Evolutionary conservation across 2,888 invertebrate genomes (phyloP), one percentile per base, ranked within the genome.

Genomic region (Melitaea athalia): DNA sequence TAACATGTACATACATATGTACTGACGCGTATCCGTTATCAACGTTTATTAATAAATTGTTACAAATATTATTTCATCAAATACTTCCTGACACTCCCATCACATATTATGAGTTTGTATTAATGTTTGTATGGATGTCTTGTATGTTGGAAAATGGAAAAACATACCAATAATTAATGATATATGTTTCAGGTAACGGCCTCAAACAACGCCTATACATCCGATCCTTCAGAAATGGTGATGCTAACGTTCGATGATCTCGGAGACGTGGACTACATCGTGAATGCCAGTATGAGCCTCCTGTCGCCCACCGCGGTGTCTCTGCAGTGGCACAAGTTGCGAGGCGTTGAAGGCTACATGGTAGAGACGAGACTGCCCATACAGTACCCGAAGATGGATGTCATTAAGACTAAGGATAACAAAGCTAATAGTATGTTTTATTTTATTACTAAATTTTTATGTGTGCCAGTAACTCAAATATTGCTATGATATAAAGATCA

Each of bases 231-330:
- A 0, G 88, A 93, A 15, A 91, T 94, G 3, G 89, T 90, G 7
- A 91, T 86, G 7, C 80, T 97, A 12, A 87, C 87, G 0, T 96
- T 96, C 80, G 95, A 96, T 77, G 94, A 94, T 0, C 91, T 94
- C 14, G 94, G 95, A 0, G 94, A 95, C 76, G 91, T 96, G 4
- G 94, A 95, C 72, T 89, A 93, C 12, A 89, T 96, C 0, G 87
- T 91, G 57, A 93, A 95, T 74, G 88, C 96, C 1, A 88, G 85
- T 55, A 83, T 94, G 42, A 77, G 86, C 0, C 87, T 89, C 0
- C 81, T 86, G 4, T 93, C 94, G 24, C 92, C 93, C 33, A 89
- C 90, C 4, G 88, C 93, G 0, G 93, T 95, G 0, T 88, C 85
- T 0, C 79, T 97, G 6, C 79, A 87, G 2, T 97, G 97, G 97